phyloP scores from a whole-genome alignment of 2,113 vertebrate species.

The Dermatemys mawii region DNA sequence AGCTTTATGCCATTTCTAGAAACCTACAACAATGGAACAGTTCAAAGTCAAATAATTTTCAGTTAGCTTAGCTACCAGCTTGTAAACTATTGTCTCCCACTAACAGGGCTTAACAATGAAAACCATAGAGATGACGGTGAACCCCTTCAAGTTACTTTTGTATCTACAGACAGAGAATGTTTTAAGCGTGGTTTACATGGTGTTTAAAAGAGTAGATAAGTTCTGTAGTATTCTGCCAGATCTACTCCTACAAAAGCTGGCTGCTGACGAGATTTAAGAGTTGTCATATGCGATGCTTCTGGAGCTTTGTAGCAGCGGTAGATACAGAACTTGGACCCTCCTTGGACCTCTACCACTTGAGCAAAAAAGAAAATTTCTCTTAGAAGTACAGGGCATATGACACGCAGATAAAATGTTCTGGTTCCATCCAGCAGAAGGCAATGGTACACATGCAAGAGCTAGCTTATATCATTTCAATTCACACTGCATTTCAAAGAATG shows the following conservation, averaged over 20 bases:
- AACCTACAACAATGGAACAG: neutral
- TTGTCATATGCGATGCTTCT: neutral
- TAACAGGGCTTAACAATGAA: accelerated
- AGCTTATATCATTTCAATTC: neutral
- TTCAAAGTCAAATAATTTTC: neutral
- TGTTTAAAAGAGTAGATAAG: neutral
- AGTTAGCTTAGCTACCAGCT: neutral
- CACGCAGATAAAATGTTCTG: neutral
- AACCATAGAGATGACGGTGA: neutral
- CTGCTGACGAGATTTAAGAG: neutral
- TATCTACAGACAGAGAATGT: neutral
- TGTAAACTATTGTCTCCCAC: neutral
- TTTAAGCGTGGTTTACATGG: accelerated
- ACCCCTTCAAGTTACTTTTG: neutral
- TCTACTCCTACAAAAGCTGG: neutral
- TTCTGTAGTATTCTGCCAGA: neutral
- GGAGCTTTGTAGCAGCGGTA: neutral
- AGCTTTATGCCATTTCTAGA: accelerated
- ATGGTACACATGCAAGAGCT: neutral
- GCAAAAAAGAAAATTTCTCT: neutral
- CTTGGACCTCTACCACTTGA: neutral
- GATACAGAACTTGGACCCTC: neutral
- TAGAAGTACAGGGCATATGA: neutral
- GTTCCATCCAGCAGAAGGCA: neutral
- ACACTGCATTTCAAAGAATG: conserved; percentile 25